A percentile compares a stretch with the other conserved stretches of the same genome.
Conservation (phyloP, 2,888 invertebrate genomes). For the Ethmia dodecea region DNA sequence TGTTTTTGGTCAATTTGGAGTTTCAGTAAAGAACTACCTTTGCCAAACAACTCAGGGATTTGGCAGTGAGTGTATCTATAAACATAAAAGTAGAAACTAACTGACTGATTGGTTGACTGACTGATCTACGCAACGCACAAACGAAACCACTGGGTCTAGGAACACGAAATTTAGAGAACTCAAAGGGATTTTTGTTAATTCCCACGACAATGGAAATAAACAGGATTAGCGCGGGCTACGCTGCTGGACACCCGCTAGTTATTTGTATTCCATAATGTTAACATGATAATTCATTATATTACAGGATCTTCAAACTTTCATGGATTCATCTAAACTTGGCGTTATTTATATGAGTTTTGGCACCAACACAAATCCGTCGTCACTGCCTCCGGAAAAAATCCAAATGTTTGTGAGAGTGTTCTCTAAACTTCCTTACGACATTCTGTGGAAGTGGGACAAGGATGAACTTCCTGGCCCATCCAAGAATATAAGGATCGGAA, state of each 20-base stretch:
- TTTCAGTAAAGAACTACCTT: background rate
- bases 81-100: background rate
- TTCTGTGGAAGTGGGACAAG: constrained; percentile 20
- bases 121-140: background rate
- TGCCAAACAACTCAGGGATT: no score
- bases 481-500: constrained; percentile 42
- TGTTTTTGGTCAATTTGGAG: no score
- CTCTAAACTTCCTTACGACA: constrained; percentile 44
- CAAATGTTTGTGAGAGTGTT: constrained; percentile 41
- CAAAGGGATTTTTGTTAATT: background rate
- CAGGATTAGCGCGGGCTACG: no score
- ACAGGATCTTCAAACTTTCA: constrained; percentile 35
- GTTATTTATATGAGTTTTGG: constrained; percentile 65
- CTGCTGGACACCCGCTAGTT: no score
- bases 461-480: constrained; percentile 27
- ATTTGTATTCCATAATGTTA: background rate
- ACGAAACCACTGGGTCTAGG: background rate
- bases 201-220: background rate
- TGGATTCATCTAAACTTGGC: constrained; percentile 52
- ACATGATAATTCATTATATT: constrained; percentile 11
- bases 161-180: background rate
- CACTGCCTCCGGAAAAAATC: constrained; percentile 38
- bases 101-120: background rate
- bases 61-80: no score
- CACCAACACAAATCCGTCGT: constrained; percentile 43